phyloP scores from a whole-genome alignment of 2,113 vertebrate species.

The Natator depressus region DNA sequence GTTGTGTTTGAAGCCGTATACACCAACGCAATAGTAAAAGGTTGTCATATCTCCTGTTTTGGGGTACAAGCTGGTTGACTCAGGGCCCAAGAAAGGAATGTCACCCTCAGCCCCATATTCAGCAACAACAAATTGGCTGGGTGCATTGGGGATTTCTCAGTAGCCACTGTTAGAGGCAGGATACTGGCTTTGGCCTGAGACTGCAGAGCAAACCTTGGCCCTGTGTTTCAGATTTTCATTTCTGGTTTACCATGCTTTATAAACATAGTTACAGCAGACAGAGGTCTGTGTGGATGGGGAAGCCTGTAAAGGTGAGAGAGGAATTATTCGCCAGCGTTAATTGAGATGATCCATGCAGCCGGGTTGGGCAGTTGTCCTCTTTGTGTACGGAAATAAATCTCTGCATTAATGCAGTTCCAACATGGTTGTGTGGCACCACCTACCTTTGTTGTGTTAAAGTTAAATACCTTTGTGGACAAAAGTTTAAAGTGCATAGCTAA shows the following conservation, averaged over 20 bases:
- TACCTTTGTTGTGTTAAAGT: conserved; percentile 65
- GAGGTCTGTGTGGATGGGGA: fast-evolving
- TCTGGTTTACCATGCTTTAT: fast-evolving
- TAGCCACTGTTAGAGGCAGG: fast-evolving
- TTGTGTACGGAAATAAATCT: neutral
- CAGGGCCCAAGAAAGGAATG: neutral
- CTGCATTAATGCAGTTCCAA: conserved; percentile 1
- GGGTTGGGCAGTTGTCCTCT: neutral
- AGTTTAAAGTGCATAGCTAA: conserved; percentile 62
- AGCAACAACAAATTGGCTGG: neutral
- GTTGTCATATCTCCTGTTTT: neutral
- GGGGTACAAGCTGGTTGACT: neutral
- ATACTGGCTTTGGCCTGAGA: neutral
- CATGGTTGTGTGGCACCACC: conserved; percentile 36
- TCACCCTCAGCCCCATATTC: neutral
- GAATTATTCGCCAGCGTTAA: neutral
- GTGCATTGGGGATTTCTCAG: fast-evolving
- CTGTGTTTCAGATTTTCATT: neutral
- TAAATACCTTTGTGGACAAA: conserved; percentile 69
- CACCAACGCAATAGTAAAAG: fast-evolving
- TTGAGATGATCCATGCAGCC: neutral
- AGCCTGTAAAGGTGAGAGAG: neutral
- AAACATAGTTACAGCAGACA: neutral
- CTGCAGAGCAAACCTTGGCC: neutral
- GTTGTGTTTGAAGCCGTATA: fast-evolving